Evolutionary conservation across 2,113 vertebrate species (phyloP).

Genomic region (Pagrus major): DNA sequence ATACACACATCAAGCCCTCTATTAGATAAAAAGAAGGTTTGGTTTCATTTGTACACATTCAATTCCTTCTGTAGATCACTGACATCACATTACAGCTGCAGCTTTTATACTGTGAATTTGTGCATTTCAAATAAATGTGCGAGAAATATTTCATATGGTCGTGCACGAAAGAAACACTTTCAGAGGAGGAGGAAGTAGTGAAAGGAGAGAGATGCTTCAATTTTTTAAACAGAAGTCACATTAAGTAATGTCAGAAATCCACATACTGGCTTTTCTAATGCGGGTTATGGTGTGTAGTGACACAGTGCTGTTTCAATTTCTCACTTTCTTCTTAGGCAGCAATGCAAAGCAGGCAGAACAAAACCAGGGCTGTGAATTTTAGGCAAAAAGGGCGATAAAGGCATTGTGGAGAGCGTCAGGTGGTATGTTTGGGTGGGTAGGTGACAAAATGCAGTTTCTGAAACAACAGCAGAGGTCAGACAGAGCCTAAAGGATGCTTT

Average conservation of each 20-base stretch:
- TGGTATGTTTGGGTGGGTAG: neutral
- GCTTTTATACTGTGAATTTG: slow-evolving; percentile 25
- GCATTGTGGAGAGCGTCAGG: neutral
- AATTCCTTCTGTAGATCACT: neutral
- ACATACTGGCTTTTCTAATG: neutral
- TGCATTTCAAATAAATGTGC: slow-evolving; percentile 20
- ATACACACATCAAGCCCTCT: neutral
- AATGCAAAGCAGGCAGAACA: neutral
- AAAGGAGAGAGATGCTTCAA: slow-evolving; percentile 10
- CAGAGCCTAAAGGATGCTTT: too few species aligned
- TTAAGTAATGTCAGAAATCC: slow-evolving; percentile 24
- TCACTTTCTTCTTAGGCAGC: neutral
- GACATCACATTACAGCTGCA: slow-evolving; percentile 22
- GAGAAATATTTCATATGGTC: slow-evolving; percentile 39
- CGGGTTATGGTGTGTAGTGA: neutral
- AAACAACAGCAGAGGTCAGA: too few species aligned
- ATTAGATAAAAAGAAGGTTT: neutral
- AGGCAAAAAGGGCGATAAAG: neutral
- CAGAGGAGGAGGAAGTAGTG: slow-evolving; percentile 21
- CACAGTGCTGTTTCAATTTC: neutral
- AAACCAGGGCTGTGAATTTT: neutral
- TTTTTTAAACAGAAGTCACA: slow-evolving; percentile 49
- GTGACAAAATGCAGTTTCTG: neutral
- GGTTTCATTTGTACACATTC: neutral
- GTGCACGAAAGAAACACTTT: slow-evolving; percentile 27